These are phyloP conservation scores for Aspidapion aeneum DNA, from an alignment of 2,888 invertebrate species.

Conservation along the genomic window DNA sequence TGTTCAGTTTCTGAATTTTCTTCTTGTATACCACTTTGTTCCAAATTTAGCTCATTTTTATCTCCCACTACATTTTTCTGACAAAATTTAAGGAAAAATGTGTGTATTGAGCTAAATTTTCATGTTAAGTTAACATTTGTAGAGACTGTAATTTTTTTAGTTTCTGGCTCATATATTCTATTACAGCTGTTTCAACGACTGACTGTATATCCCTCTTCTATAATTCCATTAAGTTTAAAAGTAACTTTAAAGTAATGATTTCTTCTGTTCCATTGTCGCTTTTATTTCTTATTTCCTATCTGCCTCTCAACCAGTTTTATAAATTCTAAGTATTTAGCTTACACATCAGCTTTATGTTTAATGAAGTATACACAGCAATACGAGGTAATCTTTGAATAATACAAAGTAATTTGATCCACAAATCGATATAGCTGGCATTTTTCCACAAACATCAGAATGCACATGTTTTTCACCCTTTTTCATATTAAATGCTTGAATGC, in stretches of 20 bases:
- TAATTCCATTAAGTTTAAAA: conserved; percentile 30
- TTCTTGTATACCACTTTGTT: too few species aligned
- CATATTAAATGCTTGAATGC: conserved; percentile 1
- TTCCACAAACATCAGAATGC: conserved; percentile 25
- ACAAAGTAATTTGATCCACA: conserved; percentile 25
- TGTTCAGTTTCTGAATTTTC: too few species aligned
- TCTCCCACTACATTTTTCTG: too few species aligned
- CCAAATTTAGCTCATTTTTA: too few species aligned
- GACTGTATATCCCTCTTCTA: conserved; percentile 36
- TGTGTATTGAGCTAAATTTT: too few species aligned
- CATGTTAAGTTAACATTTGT: too few species aligned
- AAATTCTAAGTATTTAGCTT: conserved; percentile 20
- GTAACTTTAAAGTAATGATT: conserved; percentile 25
- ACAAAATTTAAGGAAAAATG: too few species aligned
- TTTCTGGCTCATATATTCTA: too few species aligned
- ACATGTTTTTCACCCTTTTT: conserved; percentile 24
- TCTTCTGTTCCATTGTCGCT: conserved; percentile 18
- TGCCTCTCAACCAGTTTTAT: conserved; percentile 19
- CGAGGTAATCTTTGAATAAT: conserved; percentile 26
- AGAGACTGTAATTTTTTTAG: too few species aligned
- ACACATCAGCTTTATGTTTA: conserved; percentile 11
- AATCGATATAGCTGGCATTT: conserved; percentile 19
- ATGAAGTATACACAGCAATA: conserved; percentile 24
- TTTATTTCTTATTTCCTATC: conserved; percentile 3
- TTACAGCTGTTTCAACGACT: conserved; percentile 36